phyloP scores from a whole-genome alignment of 2,113 vertebrate genomes.

The Rhinolophus sinicus region DNA sequence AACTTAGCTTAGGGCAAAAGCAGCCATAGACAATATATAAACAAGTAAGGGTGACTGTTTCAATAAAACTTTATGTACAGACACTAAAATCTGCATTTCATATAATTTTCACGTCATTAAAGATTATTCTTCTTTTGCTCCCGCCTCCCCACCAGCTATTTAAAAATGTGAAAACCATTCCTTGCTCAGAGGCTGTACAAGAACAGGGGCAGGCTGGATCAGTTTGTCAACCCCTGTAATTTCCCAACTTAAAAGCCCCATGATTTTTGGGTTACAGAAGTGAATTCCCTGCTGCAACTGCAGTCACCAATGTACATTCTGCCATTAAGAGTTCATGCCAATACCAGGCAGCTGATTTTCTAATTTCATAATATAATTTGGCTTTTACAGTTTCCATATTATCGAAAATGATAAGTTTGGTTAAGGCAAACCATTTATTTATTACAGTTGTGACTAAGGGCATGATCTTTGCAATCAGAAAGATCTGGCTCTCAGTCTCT shows the following conservation, averaged over 20 bases:
- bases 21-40: not conserved
- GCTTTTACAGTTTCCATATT: not conserved
- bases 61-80: not conserved
- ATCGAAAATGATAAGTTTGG: not conserved
- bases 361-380: slow-evolving; percentile 18
- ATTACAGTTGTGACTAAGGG: not conserved
- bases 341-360: not conserved
- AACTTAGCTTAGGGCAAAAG: slow-evolving; percentile 26
- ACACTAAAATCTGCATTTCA: not conserved
- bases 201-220: not conserved
- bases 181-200: not conserved
- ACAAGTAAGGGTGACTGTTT: not conserved
- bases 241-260: not conserved
- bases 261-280: slow-evolving; percentile 4
- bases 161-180: slow-evolving; percentile 18
- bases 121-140: not conserved
- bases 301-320: not conserved
- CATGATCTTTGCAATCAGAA: not conserved
- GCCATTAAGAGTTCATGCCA: not conserved
- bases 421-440: slow-evolving; percentile 33
- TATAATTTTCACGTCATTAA: not conserved
- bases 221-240: not conserved
- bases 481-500: not conserved
- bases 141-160: not conserved
- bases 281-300: not conserved